Percentiles rank a stretch among this genome's conserved stretches.
These are phyloP conservation scores for Harmothoe impar DNA, from an alignment of 2,888 invertebrate genomes.

Conservation along the genomic window DNA sequence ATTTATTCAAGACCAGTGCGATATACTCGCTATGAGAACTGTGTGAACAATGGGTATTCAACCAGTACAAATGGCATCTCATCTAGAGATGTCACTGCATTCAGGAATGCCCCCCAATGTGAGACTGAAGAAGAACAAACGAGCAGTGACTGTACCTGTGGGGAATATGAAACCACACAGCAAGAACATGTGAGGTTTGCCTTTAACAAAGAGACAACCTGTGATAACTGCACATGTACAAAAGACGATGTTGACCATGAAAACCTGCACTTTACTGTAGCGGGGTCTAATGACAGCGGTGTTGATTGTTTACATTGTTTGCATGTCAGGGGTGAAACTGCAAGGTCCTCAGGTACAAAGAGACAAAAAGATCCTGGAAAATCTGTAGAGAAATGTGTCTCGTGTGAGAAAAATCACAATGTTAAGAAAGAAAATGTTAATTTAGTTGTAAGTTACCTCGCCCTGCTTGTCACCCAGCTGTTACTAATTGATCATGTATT, in stretches of 20 bases:
- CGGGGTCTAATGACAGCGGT: not conserved
- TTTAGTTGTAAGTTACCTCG: not conserved
- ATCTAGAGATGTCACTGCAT: not conserved
- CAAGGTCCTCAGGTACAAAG: not conserved
- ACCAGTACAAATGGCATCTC: not conserved
- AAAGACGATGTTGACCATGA: not conserved
- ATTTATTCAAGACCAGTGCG: not conserved
- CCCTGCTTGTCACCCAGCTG: not conserved
- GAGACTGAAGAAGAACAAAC: not conserved
- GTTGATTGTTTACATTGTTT: not conserved
- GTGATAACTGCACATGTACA: constrained; percentile 15
- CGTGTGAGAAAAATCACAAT: constrained; percentile 18
- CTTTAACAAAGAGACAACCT: not conserved
- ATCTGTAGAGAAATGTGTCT: not conserved
- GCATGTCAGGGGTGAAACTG: not conserved
- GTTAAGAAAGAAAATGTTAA: not conserved
- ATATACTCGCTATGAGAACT: not conserved
- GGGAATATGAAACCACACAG: not conserved
- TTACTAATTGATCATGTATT: not conserved
- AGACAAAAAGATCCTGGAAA: not conserved
- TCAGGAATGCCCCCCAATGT: not conserved
- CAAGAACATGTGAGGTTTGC: not conserved
- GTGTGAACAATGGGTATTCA: not conserved
- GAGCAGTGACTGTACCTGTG: not conserved
- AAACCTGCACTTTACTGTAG: not conserved